Base-by-base conservation (phyloP, 2,113 vertebrate species). In the Anas platyrhynchos region DNA sequence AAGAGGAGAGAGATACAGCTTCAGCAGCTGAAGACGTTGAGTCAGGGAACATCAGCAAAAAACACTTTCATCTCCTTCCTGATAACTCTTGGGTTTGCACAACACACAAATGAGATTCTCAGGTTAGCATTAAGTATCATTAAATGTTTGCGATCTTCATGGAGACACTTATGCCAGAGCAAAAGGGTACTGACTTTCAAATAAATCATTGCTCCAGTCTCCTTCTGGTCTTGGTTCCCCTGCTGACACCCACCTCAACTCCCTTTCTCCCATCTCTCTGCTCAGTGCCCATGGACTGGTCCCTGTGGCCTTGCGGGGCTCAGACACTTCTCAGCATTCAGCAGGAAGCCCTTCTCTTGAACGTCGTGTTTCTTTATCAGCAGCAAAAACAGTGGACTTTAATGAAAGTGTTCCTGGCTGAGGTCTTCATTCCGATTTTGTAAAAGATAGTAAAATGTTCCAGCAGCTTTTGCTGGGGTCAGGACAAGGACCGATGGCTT, bases 251-350 rank as follows among this genome's bases (percentile, higher is more conserved):
- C 73, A 43, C 31, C 16, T 74, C 66, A 43, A 0, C 5, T 14
- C 8, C 8, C 4, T 41, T 34, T 20, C 73, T 84, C 23, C 34
- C 44, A 31, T 2, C n/a, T 14, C 9, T 29, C 52, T 46, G 65
- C 27, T 16, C 38, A 15, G 69, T 25, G 66, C 17, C 25, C 11
- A 6, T 0, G 1, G 91, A 67, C 12, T 29, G 25, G 1, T 1
- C 44, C 2, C 43, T 54, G n/a, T 8, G 65, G 10, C 6, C 74
- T 55, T n/a, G 18, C 1, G 3, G 56, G n/a, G 54, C 27, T 83
- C 75, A 54, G 26, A 36, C 29, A 0, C 36, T 50, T n/a, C 71
- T 31, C 71, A 61, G 25, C 54, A 16, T 9, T 16, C 16, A 23
- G 31, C 0, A 1, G 48, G n/a, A 71, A 89, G 18, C 69, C 26